These are phyloP conservation scores for Rhineura floridana DNA, from an alignment of 2,113 vertebrate species.

Conservation along the genomic window DNA sequence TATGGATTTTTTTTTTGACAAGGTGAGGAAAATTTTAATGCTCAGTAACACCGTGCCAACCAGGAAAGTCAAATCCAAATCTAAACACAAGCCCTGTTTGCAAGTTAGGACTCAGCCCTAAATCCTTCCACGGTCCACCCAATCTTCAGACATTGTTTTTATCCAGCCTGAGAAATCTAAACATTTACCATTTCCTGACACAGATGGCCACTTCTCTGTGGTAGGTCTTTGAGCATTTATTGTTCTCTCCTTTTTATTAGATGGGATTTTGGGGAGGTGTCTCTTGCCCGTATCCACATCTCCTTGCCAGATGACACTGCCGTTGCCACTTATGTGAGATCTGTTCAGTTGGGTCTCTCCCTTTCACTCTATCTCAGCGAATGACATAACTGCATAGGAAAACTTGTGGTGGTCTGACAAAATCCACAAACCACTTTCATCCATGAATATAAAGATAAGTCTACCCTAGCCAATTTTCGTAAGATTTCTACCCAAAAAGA, in stretches of 20 bases:
- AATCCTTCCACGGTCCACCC: slow-evolving; percentile 54
- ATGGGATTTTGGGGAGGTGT: slow-evolving; percentile 33
- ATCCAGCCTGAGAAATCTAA: slow-evolving; percentile 28
- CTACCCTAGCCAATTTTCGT: neutral
- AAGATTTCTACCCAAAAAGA: too few relatives aligned
- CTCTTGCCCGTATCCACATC: slow-evolving; percentile 7
- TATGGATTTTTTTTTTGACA: slow-evolving; percentile 47
- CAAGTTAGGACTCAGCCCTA: slow-evolving; percentile 63
- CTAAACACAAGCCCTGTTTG: slow-evolving; percentile 58
- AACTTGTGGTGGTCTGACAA: neutral
- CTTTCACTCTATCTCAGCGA: neutral
- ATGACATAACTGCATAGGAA: neutral
- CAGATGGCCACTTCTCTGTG: slow-evolving; percentile 11
- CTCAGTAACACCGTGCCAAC: slow-evolving; percentile 49
- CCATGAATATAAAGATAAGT: neutral
- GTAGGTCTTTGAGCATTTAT: slow-evolving; percentile 38
- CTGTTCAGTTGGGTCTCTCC: neutral
- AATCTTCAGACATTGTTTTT: slow-evolving; percentile 63
- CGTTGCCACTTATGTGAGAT: neutral
- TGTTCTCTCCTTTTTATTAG: slow-evolving; percentile 22
- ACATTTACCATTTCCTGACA: slow-evolving; percentile 15
- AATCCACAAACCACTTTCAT: neutral
- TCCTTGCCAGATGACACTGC: neutral
- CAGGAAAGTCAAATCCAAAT: slow-evolving; percentile 56
- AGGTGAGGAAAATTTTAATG: slow-evolving; percentile 52